Evolutionary conservation across 2,888 invertebrate genomes (phyloP).

Genomic region (Prenolepis imparis): DNA sequence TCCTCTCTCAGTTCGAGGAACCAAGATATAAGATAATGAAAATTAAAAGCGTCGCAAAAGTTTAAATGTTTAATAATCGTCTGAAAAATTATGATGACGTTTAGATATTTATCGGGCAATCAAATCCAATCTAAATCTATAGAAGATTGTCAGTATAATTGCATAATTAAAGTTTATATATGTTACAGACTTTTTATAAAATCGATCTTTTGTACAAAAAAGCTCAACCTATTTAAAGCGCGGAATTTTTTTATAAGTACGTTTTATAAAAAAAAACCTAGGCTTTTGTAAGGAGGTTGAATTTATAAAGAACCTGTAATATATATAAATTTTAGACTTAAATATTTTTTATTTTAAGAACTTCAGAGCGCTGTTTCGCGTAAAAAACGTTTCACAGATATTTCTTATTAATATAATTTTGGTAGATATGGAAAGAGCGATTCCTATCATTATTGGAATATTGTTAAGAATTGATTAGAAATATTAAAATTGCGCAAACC

Average conservation of each 20-base stretch:
- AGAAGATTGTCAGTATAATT: constrained; percentile 8
- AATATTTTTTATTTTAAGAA: neutral
- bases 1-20: neutral
- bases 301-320: neutral
- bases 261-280: neutral
- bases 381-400: neutral
- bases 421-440: neutral
- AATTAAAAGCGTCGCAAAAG: neutral
- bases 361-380: neutral
- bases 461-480: neutral
- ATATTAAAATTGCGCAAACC: neutral
- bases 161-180: constrained; percentile 6
- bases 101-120: neutral
- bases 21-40: neutral
- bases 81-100: neutral
- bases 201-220: no score
- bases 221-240: neutral
- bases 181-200: neutral
- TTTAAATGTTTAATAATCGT: neutral
- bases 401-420: neutral
- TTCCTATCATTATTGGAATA: neutral
- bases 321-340: neutral
- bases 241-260: neutral
- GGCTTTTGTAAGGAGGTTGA: neutral
- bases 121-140: neutral